Evolutionary conservation across 2,797 vertebrate genomes (phyloP).

Genomic region (Smutsia gigantea): DNA sequence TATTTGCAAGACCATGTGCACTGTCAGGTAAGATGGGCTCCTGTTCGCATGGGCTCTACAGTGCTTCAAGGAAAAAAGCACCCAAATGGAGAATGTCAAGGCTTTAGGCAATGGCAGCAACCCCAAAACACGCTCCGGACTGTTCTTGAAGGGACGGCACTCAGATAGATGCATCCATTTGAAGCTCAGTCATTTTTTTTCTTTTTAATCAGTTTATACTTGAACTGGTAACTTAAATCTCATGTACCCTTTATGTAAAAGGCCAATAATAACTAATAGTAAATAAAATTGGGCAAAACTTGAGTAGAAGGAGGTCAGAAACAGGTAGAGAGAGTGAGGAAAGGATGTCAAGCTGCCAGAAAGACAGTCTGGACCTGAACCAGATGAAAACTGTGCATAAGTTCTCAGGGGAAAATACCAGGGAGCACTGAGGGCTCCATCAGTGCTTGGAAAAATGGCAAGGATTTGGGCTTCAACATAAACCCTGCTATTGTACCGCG

Average conservation of each 20-base stretch:
- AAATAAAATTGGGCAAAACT: slow-evolving; percentile 11
- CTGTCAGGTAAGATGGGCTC: neutral
- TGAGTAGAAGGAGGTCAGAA: neutral
- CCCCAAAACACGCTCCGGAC: neutral
- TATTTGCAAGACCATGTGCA: fast-evolving
- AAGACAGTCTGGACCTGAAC: neutral
- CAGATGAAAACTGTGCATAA: neutral
- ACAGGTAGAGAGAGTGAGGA: neutral
- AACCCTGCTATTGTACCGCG: neutral
- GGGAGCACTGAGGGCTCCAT: neutral
- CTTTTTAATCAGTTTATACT: neutral
- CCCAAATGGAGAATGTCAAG: neutral
- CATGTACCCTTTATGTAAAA: neutral
- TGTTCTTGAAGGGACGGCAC: neutral
- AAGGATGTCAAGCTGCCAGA: neutral
- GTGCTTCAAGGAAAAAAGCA: neutral
- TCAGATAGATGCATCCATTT: neutral
- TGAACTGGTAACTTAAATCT: slow-evolving; percentile 2
- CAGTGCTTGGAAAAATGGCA: neutral
- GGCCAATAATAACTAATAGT: neutral
- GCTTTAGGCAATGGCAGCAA: neutral
- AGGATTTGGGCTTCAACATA: neutral
- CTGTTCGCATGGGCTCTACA: too few relatives aligned
- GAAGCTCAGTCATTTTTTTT: neutral
- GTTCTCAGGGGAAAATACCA: neutral